Evolutionary conservation across 2,888 invertebrate genomes (phyloP).

Genomic region (Priocnemis perturbator): DNA sequence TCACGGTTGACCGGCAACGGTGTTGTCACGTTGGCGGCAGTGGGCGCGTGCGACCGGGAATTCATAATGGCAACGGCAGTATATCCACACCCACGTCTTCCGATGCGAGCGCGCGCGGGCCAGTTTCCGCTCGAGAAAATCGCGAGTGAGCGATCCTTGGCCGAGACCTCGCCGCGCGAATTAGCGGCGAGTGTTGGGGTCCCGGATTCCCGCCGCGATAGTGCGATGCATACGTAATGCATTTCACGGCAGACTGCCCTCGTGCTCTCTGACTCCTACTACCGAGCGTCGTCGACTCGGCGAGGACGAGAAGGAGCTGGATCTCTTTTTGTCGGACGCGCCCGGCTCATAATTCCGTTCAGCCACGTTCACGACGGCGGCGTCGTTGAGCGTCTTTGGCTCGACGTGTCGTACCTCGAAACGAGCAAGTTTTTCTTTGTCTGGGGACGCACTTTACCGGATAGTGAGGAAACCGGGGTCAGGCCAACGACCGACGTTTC

Average conservation of each 20-base stretch:
- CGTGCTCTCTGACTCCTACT: conserved; percentile 14
- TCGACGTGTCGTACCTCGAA: too few species aligned
- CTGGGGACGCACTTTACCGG: too few species aligned
- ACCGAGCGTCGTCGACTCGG: conserved; percentile 9
- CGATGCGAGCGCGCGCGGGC: conserved; percentile 37
- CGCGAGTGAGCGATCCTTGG: neutral
- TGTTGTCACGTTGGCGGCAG: too few species aligned
- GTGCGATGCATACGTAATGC: conserved; percentile 62
- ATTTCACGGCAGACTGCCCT: conserved; percentile 50
- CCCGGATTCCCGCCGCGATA: conserved; percentile 53
- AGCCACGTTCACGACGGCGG: too few species aligned
- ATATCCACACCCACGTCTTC: conserved; percentile 14
- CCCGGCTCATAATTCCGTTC: too few species aligned
- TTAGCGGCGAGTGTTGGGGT: conserved; percentile 39
- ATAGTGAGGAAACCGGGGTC: too few species aligned
- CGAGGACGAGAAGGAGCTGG: too few species aligned
- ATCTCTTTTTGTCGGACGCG: too few species aligned
- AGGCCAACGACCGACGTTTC: too few species aligned
- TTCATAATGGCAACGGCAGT: conserved; percentile 4
- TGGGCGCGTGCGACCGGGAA: conserved; percentile 3
- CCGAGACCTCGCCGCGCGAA: conserved; percentile 32
- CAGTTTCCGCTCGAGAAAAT: conserved; percentile 50
- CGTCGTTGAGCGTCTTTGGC: too few species aligned
- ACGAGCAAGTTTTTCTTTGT: too few species aligned
- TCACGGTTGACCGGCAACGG: too few species aligned